Evolutionary conservation across 1,140 invertebrate genomes (phyloP), one percentile per base, ranked within the genome.

Genomic region (Colletes latitarsis): DNA sequence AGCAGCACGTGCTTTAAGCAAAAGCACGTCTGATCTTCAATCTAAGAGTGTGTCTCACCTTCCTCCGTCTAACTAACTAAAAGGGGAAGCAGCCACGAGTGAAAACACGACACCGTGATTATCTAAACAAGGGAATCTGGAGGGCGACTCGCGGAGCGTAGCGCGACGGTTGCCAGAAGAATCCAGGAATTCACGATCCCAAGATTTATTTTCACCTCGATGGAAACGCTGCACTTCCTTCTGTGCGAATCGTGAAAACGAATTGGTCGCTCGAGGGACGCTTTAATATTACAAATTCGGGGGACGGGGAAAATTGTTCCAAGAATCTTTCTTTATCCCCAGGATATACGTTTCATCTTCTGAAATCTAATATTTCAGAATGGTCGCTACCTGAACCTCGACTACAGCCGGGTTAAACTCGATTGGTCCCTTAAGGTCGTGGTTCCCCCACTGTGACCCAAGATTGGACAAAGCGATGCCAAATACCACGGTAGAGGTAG

Each of bases 21-120:
- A 72, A 72, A 78, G 68, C 76, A 71, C 76, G 76, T 78, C 76
- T 63, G 76, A 78, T 78, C 76, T 71, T 71, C 68, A 71, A 72
- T 78, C 76, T 63, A 39, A 30, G 30, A 78, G 30, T 21, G 67
- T 21, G 67, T 71, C 76, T 78, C 49, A 41, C 39, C 76, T 63
- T 43, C 58, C 21, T 30, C n/a, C 76, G 46, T 53, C 55, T 62
- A 78, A 78, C 57, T 63, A 53, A 77, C 57, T 53, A 53, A 63
- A 78, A 53, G 58, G 58, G 43, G 55, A 78, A 71, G 69, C 76
- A 12, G 49, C 49, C 58, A 30, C 68, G 43, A 60, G 57, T 2
- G 76, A 58, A 62, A 78, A 53, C 68, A 63, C 76, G 68, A 70
- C 66, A 21, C 58, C 58, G 68, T 78, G 68, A 72, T 78, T 78